A percentile compares a stretch with the other conserved stretches of the same genome.
These are phyloP conservation scores for Bos taurus DNA, from an alignment of 2,113 vertebrate genomes.

Conservation along the genomic window ARS-UCD2.0 NC_037334.1:96310001-96310500, in stretches of 20 bases:
- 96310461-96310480: background rate
- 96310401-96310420: background rate
- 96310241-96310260: background rate
- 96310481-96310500: background rate
- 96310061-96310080: background rate
- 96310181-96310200: background rate
- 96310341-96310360: background rate
- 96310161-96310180: background rate
- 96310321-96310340: background rate
- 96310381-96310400: background rate
- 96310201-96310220: background rate
- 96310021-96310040: background rate
- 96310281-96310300: background rate
- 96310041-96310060: background rate
- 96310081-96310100: background rate
- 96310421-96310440: background rate
- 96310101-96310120: background rate
- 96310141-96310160: background rate
- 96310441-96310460: background rate
- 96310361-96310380: background rate
- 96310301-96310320: background rate
- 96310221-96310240: background rate
- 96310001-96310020: background rate
- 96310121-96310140: background rate
- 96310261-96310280: background rate